Base-by-base conservation (phyloP, 2,113 vertebrate species). In the Pterocles gutturalis region DNA sequence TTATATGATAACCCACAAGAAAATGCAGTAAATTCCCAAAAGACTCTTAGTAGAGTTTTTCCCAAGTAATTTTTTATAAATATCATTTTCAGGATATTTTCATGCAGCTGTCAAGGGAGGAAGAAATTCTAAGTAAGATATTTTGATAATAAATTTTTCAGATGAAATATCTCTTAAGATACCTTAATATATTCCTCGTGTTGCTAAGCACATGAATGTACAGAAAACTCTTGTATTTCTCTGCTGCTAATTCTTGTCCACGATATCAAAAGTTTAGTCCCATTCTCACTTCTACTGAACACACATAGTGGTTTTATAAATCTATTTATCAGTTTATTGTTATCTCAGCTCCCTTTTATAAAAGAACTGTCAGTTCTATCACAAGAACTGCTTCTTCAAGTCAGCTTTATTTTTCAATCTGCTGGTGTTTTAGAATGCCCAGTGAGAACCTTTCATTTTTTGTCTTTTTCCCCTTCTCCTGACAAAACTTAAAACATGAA, bases 271-370 rank as follows among this genome's bases (percentile, higher is more conserved):
- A 80, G 28, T 93, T 78, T 29, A 58, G 46, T 65, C 36, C 33
- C 28, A 62, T 83, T 93, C 53, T 92, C 61, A 46, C 49, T 89
- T 93, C 12, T 72, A 61, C 57, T 92, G 83, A 91, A 43, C 20
- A 46, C 43, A 70, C 29, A 43, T 26, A 29, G 66, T 73, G 46
- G 11, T 48, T 89, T 90, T 93, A 85, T 73, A 55, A 83, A 87
- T 77, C 66, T 92, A 64, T 94, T 86, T 95, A 89, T 89, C 78
- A 90, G 87, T 87, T 91, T 93, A 66, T 71, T 93, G 83, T 79
- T 94, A 85, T 73, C 87, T 87, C 93, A 95, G 87, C 66, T 96
- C 58, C 46, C 45, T 94, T 81, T 83, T 78, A 77, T 89, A 78
- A 87, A 92, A 83, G 38, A 90, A 28, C 57, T 87, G 80, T 84